Conservation (phyloP, 2,888 invertebrate species). For the Oithona nana region DNA sequence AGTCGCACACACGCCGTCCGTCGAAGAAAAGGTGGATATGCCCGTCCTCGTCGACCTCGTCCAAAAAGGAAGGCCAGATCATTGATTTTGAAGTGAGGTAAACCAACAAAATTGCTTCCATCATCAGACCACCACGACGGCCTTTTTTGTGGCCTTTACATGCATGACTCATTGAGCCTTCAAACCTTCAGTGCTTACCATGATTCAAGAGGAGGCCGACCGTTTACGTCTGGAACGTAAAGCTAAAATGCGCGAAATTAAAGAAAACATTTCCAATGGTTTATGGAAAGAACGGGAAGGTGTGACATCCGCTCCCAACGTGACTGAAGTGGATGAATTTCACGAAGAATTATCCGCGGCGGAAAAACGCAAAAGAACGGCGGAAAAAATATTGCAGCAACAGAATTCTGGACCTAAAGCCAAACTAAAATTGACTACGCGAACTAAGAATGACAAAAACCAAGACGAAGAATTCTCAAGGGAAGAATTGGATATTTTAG, state of each 20-base stretch:
- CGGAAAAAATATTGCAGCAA: neutral
- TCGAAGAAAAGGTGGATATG: too few relatives aligned
- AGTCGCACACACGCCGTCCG: too few relatives aligned
- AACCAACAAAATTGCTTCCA: too few relatives aligned
- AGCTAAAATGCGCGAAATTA: neutral
- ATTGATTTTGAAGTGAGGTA: too few relatives aligned
- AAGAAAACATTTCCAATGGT: neutral
- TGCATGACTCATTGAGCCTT: too few relatives aligned
- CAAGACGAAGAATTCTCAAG: neutral
- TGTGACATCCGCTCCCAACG: neutral
- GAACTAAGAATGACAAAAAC: too few relatives aligned
- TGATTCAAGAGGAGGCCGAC: neutral
- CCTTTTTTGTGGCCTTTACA: too few relatives aligned
- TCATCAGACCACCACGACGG: too few relatives aligned
- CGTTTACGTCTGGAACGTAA: neutral
- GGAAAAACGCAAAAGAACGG: neutral
- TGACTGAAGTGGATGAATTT: neutral
- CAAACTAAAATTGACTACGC: neutral
- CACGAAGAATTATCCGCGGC: neutral
- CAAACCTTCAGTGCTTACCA: too few relatives aligned
- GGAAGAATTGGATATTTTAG: neutral
- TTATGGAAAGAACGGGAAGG: neutral
- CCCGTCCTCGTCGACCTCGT: too few relatives aligned
- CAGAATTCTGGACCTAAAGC: neutral
- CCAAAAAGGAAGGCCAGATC: too few relatives aligned